Evolutionary conservation across 1,140 invertebrate species (phyloP).

Genomic region (Lethrus apterus): DNA sequence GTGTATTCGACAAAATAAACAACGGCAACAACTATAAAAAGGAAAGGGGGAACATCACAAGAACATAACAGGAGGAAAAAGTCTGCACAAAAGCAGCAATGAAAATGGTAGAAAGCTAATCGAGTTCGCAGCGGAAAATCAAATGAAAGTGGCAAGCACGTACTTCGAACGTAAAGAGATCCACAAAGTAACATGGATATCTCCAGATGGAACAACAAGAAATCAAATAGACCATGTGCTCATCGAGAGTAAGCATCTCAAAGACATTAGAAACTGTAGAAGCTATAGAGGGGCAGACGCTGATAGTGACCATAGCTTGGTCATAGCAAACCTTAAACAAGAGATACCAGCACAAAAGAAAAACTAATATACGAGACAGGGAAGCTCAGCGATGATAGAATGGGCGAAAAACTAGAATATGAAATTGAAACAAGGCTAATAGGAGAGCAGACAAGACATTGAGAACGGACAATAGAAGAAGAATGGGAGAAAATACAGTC

Average conservation of each 20-base stretch:
- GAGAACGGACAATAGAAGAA: no score
- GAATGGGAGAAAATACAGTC: no score
- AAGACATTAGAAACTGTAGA: conserved; percentile 16
- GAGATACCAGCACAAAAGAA: no score
- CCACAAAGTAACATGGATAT: conserved; percentile 24
- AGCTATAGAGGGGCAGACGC: conserved; percentile 16
- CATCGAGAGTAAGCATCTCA: conserved; percentile 12
- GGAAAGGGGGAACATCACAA: conserved; percentile 15
- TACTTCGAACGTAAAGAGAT: conserved; percentile 24
- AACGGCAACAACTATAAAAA: no score
- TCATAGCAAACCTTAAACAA: no score
- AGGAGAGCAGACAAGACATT: no score
- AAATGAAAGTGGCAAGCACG: conserved; percentile 20
- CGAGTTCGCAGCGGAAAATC: conserved; percentile 19
- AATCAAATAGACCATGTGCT: conserved; percentile 20
- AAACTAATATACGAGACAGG: no score
- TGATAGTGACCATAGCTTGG: no score
- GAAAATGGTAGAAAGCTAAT: conserved; percentile 22
- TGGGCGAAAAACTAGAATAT: no score
- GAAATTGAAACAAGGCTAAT: no score
- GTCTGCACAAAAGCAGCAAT: conserved; percentile 29
- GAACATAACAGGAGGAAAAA: conserved; percentile 32
- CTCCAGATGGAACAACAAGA: conserved; percentile 17
- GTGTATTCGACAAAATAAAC: no score
- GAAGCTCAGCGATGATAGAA: no score